Evolutionary conservation across 2,888 invertebrate genomes (phyloP), one percentile per base, ranked within the genome.

Genomic region (Euphydryas editha): DNA sequence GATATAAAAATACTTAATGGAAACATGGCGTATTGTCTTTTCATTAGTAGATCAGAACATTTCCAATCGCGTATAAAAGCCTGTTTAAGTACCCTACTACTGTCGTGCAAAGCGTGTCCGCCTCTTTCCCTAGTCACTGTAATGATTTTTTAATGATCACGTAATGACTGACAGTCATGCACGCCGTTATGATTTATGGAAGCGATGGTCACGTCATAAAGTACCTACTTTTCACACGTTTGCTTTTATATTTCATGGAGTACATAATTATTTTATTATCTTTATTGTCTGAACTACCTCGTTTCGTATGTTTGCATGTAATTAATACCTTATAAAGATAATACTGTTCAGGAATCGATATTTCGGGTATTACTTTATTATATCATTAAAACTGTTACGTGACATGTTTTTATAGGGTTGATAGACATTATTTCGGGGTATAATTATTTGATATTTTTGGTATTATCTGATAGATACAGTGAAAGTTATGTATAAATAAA

Each of bases 101-200:
- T 24, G 51, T 60, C 57, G 60, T 36, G 62, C 30, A 47, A 37
- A 20, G 15, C 47, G 30, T 49, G 56, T 59, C 59, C 55, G 56
- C 8, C 59, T 46, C 49, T 39, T 56, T 42, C 55, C 39, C 55
- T 47, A 46, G 62, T 24, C 47, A 42, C 67, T 67, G 76, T 91
- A 91, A 92, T 90, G 90, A 86, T 89, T 90, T 86, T 90, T 88
- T 91, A 92, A 92, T 91, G 91, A 87, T 83, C 78, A 72, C 79
- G 55, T 90, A 90, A 90, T 87, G 86, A 90, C 85, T 84, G 89
- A 86, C 88, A 84, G 81, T 80, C 81, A 78, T 75, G 74, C 68
- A 61, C 81, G 78, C 75, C 58, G 72, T 73, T 80, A 86, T 90
- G 90, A 90, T 88, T 90, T 87, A 90, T 90, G 85, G 68, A 84